These are phyloP conservation scores for Colletes latitarsis DNA, from an alignment of 1,140 invertebrate species.

Conservation along the genomic window DNA sequence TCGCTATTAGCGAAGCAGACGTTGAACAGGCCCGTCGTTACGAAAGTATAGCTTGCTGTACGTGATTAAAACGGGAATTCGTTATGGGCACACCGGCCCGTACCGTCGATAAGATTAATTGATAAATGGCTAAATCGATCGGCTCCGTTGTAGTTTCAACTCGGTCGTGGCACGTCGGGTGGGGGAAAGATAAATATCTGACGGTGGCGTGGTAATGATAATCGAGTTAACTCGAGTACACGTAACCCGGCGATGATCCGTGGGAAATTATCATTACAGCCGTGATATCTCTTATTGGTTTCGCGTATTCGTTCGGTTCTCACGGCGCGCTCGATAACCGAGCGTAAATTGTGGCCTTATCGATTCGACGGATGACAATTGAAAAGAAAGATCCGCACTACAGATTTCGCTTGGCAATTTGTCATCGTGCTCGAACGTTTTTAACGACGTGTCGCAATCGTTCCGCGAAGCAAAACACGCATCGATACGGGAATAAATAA, in stretches of 20 bases:
- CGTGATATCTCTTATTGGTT: slow-evolving; percentile 30
- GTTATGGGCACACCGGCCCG: slow-evolving; percentile 59
- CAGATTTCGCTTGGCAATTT: not conserved
- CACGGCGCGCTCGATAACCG: slow-evolving; percentile 18
- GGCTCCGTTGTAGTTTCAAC: slow-evolving; percentile 59
- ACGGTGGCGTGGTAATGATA: slow-evolving; percentile 52
- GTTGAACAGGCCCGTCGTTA: slow-evolving; percentile 67
- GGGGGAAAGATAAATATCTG: slow-evolving; percentile 64
- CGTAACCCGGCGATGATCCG: slow-evolving; percentile 45
- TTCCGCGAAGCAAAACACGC: slow-evolving; percentile 53
- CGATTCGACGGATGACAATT: not conserved
- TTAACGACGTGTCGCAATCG: slow-evolving; percentile 26
- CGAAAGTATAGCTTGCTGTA: slow-evolving; percentile 63
- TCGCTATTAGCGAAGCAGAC: slow-evolving; percentile 70
- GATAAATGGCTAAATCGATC: slow-evolving; percentile 70
- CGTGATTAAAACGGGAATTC: slow-evolving; percentile 69
- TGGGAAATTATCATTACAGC: slow-evolving; percentile 50
- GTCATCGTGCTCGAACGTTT: slow-evolving; percentile 5
- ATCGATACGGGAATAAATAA: slow-evolving; percentile 52
- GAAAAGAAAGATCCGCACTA: not conserved
- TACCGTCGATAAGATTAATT: slow-evolving; percentile 71
- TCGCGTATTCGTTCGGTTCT: not conserved
- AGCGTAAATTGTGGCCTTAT: not conserved
- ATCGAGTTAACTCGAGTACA: slow-evolving; percentile 53
- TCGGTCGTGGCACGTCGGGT: slow-evolving; percentile 13